Evolutionary conservation across 2,888 invertebrate species (phyloP).

Genomic region (Hydropsyche betteni): DNA sequence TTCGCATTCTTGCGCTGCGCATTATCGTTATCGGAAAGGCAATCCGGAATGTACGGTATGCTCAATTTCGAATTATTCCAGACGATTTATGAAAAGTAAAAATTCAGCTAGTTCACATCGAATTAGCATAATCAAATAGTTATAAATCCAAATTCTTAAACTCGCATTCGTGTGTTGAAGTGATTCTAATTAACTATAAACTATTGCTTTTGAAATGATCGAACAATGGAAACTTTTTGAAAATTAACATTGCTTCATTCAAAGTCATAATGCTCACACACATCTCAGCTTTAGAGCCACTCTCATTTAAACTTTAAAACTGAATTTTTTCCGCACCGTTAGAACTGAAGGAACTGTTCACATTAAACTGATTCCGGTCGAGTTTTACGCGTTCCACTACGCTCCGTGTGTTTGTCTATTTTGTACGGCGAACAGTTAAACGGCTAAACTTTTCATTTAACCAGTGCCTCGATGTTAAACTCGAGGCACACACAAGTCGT

Average conservation of each 20-base stretch:
- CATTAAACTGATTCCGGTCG: neutral
- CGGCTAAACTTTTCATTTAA: constrained; percentile 24
- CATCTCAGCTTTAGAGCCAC: neutral
- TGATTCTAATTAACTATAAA: no score
- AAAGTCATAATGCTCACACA: neutral
- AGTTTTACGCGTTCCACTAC: constrained; percentile 12
- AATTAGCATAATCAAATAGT: no score
- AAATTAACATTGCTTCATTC: no score
- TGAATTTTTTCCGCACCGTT: neutral
- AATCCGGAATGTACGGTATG: constrained; percentile 39
- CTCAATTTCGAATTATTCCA: constrained; percentile 19
- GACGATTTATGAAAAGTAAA: no score
- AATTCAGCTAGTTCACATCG: no score
- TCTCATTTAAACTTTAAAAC: constrained; percentile 1
- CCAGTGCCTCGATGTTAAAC: neutral
- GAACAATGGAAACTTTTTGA: no score
- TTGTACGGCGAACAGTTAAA: neutral
- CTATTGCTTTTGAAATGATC: no score
- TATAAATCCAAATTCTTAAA: no score
- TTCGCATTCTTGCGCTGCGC: constrained; percentile 39
- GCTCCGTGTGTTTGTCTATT: constrained; percentile 9
- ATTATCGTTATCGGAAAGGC: constrained; percentile 41
- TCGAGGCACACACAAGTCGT: no score
- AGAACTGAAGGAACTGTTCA: no score
- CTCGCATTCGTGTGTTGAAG: no score